A percentile compares a stretch with the other conserved stretches of the same genome.
Conservation (phyloP, 1,140 invertebrate genomes). For the Aphaenogaster rudis region DNA sequence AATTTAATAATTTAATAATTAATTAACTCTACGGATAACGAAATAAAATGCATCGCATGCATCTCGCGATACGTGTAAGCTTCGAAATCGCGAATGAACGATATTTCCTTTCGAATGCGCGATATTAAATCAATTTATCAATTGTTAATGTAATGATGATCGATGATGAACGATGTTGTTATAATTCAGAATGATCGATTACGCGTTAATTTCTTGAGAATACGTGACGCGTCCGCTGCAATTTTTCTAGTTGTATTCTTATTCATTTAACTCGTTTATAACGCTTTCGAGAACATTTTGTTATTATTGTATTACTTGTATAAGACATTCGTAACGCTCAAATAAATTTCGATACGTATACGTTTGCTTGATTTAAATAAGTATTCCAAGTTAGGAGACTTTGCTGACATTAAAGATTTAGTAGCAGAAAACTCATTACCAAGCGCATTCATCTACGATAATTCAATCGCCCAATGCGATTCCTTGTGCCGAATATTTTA, state of each 20-base stretch:
- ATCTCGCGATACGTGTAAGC: neutral
- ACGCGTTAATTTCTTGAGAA: constrained; percentile 14
- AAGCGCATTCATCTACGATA: neutral
- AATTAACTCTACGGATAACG: constrained; percentile 30
- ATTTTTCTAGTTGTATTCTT: neutral
- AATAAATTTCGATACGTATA: neutral
- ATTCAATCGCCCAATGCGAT: constrained; percentile 29
- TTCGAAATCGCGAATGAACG: constrained; percentile 21
- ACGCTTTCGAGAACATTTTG: neutral
- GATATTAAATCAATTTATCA: constrained; percentile 19
- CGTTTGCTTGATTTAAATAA: constrained; percentile 5
- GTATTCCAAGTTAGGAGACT: neutral
- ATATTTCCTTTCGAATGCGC: constrained; percentile 16
- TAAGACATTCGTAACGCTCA: constrained; percentile 12
- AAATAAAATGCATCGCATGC: neutral
- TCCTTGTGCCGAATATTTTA: constrained; percentile 24
- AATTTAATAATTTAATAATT: constrained; percentile 48
- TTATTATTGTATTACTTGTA: neutral
- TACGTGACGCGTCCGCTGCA: neutral
- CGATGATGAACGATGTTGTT: constrained; percentile 12
- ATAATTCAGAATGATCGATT: constrained; percentile 21
- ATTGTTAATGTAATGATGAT: constrained; percentile 3
- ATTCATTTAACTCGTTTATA: neutral
- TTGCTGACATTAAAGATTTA: neutral
- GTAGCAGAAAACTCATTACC: neutral